phyloP scores from a whole-genome alignment of 2,888 invertebrate genomes.

The Thymelicus sylvestris region DNA sequence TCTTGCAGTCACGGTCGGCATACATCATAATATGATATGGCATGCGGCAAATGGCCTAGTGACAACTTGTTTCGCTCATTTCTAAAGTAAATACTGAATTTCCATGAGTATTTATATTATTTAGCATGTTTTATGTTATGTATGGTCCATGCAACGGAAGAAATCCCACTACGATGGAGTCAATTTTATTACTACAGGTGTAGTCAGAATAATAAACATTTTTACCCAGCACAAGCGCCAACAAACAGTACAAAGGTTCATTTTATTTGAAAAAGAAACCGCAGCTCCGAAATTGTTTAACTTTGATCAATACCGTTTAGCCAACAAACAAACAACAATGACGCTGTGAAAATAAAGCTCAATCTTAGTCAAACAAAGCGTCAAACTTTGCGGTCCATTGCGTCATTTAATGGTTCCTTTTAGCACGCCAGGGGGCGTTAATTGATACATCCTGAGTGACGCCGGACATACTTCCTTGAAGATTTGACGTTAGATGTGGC shows the following conservation, averaged over 20 bases:
- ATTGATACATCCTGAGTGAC: slow-evolving; percentile 2
- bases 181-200: too few species aligned
- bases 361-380: slow-evolving; percentile 9
- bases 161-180: too few species aligned
- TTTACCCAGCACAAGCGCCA: not conserved
- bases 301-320: slow-evolving; percentile 6
- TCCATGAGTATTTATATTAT: too few species aligned
- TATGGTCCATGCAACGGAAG: too few species aligned
- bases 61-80: too few species aligned
- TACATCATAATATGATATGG: too few species aligned
- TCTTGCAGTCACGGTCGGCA: too few species aligned
- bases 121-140: too few species aligned
- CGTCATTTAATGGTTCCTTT: slow-evolving; percentile 10
- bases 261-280: too few species aligned
- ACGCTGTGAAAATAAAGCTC: slow-evolving; percentile 4
- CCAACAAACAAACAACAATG: slow-evolving; percentile 1
- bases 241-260: not conserved
- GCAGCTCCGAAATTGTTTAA: not conserved
- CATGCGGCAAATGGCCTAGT: too few species aligned
- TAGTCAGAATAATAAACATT: not conserved
- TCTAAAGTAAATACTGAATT: too few species aligned
- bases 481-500: not conserved
- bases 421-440: not conserved
- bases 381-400: slow-evolving; percentile 4
- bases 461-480: not conserved